Evolutionary conservation across 2,113 vertebrate species (phyloP).

Genomic region (Etheostoma spectabile): DNA sequence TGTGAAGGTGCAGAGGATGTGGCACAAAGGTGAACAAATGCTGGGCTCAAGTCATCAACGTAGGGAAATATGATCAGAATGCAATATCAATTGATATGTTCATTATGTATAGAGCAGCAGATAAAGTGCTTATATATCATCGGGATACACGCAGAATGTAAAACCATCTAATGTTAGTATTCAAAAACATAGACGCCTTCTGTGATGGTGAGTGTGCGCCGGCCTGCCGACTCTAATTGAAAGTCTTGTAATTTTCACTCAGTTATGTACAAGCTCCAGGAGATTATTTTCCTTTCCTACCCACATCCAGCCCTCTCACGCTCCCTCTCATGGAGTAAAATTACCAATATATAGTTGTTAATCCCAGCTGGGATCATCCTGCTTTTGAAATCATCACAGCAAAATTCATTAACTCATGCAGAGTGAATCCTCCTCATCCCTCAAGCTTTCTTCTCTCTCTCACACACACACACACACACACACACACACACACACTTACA

Average conservation of each 20-base stretch:
- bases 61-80: background rate
- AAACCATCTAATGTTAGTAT: conserved; percentile 25
- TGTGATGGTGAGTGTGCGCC: conserved; percentile 29
- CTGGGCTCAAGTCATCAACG: background rate
- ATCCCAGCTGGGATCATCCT: conserved; percentile 74
- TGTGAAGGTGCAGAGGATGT: background rate
- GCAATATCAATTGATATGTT: background rate
- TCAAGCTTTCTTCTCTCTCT: conserved; percentile 56
- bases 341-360: conserved; percentile 72
- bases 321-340: conserved; percentile 62
- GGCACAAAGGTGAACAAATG: background rate
- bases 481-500: background rate
- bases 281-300: conserved; percentile 62
- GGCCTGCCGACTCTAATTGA: conserved; percentile 64
- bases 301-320: conserved; percentile 35
- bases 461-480: conserved; percentile 24
- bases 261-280: conserved; percentile 56
- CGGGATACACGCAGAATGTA: conserved; percentile 8
- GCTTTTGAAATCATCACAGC: conserved; percentile 77
- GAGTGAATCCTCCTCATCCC: conserved; percentile 76
- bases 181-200: conserved; percentile 32
- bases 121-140: conserved; percentile 1
- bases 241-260: conserved; percentile 70
- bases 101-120: background rate
- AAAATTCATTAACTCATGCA: conserved; percentile 80